Conservation (phyloP, 2,888 invertebrate species). For the Atherix ibis region DNA sequence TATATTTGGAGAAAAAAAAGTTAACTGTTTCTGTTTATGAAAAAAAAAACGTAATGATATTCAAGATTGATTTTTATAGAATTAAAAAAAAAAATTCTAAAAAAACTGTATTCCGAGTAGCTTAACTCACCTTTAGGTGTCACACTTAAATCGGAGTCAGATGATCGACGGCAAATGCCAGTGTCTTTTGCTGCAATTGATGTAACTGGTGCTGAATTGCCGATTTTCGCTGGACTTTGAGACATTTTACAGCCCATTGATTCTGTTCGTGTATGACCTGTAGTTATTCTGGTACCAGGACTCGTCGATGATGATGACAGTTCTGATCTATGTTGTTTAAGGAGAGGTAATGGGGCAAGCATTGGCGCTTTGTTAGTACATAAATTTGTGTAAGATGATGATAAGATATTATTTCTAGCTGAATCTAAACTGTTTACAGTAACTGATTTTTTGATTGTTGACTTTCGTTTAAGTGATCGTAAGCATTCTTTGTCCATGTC, state of each 20-base stretch:
- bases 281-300: constrained; percentile 6
- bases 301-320: constrained; percentile 9
- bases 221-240: constrained; percentile 39
- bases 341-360: constrained; percentile 31
- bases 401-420: constrained; percentile 19
- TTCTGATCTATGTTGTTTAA: constrained; percentile 17
- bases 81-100: not conserved
- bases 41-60: no score
- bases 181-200: constrained; percentile 29
- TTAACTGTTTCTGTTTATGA: no score
- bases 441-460: not conserved
- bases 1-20: no score
- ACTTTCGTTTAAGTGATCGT: not conserved
- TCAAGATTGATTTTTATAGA: not conserved
- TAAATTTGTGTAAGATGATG: constrained; percentile 13
- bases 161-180: constrained; percentile 62
- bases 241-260: constrained; percentile 39
- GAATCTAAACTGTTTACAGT: constrained; percentile 16
- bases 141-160: constrained; percentile 84
- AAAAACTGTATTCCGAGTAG: no score
- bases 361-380: constrained; percentile 29
- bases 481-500: not conserved
- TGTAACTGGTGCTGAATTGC: constrained; percentile 17
- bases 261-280: constrained; percentile 38
- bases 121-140: constrained; percentile 80